Conservation (phyloP, 1,140 invertebrate species). For the Bombus sibiricus region DNA sequence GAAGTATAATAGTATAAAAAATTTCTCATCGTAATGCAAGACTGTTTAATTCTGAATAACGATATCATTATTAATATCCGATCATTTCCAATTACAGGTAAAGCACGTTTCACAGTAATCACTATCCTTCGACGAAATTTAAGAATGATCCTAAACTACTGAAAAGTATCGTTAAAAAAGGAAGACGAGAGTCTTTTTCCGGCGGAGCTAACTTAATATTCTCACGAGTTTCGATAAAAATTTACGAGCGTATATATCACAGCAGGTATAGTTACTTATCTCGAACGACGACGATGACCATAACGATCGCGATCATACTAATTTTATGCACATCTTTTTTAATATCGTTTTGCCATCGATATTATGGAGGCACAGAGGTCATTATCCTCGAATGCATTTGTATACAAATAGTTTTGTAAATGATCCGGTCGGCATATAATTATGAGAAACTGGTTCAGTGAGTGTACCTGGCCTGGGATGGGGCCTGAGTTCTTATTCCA, state of each 20-base stretch:
- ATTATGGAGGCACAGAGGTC: background rate
- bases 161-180: background rate
- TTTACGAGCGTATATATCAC: background rate
- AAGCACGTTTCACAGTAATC: background rate
- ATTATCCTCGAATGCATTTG: constrained; percentile 22
- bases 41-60: background rate
- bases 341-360: background rate
- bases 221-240: background rate
- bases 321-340: background rate
- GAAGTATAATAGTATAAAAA: background rate
- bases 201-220: background rate
- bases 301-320: constrained; percentile 1
- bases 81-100: background rate
- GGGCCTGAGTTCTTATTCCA: constrained; percentile 87
- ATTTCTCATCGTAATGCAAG: background rate
- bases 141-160: background rate
- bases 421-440: constrained; percentile 45
- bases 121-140: background rate
- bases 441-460: constrained; percentile 58
- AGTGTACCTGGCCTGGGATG: constrained; percentile 86
- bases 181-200: no score
- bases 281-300: background rate
- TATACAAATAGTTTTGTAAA: constrained; percentile 43
- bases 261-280: background rate
- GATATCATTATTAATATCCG: background rate